Evolutionary conservation across 1,140 invertebrate genomes (phyloP).

Genomic region (Asbolus verrucosus): DNA sequence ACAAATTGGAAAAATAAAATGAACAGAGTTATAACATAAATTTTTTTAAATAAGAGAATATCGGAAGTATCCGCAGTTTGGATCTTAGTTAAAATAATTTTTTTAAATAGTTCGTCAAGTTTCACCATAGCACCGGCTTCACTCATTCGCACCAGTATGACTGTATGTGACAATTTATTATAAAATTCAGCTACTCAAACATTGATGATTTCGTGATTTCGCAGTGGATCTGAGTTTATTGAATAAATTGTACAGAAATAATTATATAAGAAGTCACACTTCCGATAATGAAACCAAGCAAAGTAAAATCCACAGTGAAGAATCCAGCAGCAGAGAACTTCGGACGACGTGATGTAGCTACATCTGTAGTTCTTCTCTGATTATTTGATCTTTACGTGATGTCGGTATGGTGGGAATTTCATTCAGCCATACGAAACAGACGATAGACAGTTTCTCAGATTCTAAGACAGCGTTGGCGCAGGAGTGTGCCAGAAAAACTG

Average conservation of each 20-base stretch:
- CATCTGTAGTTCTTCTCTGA: conserved; percentile 52
- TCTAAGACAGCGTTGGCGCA: conserved; percentile 46
- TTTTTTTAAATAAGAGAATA: no score
- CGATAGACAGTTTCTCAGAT: conserved; percentile 42
- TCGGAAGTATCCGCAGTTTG: no score
- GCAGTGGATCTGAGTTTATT: no score
- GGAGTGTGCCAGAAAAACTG: conserved; percentile 43
- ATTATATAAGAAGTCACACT: conserved; percentile 55
- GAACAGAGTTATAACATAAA: no score
- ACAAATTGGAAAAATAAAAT: no score
- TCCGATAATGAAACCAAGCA: conserved; percentile 50
- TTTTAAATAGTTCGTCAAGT: background rate
- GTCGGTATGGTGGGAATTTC: conserved; percentile 37
- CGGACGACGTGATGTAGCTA: conserved; percentile 35
- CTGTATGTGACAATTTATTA: no score
- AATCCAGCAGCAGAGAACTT: conserved; percentile 53
- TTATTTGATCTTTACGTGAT: conserved; percentile 14
- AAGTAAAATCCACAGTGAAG: conserved; percentile 52
- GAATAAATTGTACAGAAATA: conserved; percentile 52
- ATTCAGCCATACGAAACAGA: conserved; percentile 49
- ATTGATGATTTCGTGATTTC: no score
- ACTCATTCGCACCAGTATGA: no score
- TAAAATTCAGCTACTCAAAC: no score
- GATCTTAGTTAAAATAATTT: no score
- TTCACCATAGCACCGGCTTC: no score